A percentile compares a stretch with the other conserved stretches of the same genome.
These are phyloP conservation scores for Xenopus borealis DNA, from an alignment of 2,113 vertebrate species.

Conservation along the genomic window DNA sequence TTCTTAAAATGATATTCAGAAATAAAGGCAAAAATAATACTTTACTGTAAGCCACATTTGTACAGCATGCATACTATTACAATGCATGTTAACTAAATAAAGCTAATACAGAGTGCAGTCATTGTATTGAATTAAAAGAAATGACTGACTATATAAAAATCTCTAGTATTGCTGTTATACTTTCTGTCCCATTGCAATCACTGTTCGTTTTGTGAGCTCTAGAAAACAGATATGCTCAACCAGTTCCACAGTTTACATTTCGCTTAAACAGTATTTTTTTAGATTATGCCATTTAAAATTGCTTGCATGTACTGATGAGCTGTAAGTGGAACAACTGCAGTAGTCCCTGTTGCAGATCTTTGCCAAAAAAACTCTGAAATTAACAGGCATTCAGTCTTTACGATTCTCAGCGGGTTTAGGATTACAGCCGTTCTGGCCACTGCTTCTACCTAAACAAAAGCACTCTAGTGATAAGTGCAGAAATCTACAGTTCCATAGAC, in stretches of 20 bases:
- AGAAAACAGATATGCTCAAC: slow-evolving; percentile 5
- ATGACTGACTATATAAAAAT: too few relatives aligned
- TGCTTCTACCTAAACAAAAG: not conserved
- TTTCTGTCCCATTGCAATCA: too few relatives aligned
- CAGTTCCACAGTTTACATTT: slow-evolving; percentile 27
- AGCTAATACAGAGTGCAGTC: too few relatives aligned
- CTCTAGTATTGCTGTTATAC: too few relatives aligned
- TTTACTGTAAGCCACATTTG: too few relatives aligned
- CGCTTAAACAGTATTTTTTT: not conserved
- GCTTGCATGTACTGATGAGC: slow-evolving; percentile 8
- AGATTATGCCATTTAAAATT: slow-evolving; percentile 32
- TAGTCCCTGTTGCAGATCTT: not conserved
- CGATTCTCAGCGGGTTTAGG: not conserved
- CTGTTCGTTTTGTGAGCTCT: not conserved
- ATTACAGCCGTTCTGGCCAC: slow-evolving; percentile 12
- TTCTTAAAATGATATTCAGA: too few relatives aligned
- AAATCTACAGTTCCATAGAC: not conserved
- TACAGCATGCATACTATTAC: too few relatives aligned
- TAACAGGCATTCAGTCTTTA: slow-evolving; percentile 24
- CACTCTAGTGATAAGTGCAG: not conserved
- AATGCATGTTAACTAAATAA: too few relatives aligned
- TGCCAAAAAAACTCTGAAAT: not conserved
- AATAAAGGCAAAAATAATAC: too few relatives aligned
- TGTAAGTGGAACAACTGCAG: slow-evolving; percentile 19
- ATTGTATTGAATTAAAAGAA: too few relatives aligned